These are phyloP conservation scores for Protonemura montana DNA, from an alignment of 2,888 invertebrate genomes.

Conservation along the genomic window DNA sequence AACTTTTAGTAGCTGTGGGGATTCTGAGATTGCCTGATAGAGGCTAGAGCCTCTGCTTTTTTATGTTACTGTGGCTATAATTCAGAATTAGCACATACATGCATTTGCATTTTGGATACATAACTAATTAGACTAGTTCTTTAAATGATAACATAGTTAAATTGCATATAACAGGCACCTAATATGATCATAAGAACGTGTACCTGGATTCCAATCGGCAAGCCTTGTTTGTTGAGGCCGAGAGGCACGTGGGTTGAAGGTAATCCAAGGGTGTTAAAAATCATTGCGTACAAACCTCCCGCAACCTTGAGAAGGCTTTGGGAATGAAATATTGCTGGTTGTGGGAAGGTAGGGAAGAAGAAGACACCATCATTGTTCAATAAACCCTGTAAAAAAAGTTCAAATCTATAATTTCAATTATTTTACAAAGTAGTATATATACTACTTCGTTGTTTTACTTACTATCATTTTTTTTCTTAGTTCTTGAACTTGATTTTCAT, in stretches of 20 bases:
- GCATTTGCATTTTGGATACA: too few relatives aligned
- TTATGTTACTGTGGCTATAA: too few relatives aligned
- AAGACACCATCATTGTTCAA: slow-evolving; percentile 69
- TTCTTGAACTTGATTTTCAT: slow-evolving; percentile 55
- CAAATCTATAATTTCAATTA: neutral
- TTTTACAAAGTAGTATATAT: too few relatives aligned
- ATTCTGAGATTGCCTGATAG: too few relatives aligned
- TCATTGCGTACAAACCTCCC: slow-evolving; percentile 70
- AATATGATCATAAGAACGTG: neutral
- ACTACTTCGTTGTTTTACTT: slow-evolving; percentile 48
- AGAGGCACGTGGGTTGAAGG: slow-evolving; percentile 80
- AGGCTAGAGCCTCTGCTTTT: too few relatives aligned
- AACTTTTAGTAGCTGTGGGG: too few relatives aligned
- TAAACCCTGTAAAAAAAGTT: slow-evolving; percentile 56
- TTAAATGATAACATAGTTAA: too few relatives aligned
- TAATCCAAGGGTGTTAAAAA: slow-evolving; percentile 76
- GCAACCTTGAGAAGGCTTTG: slow-evolving; percentile 66
- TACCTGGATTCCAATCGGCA: slow-evolving; percentile 82
- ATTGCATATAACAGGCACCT: neutral
- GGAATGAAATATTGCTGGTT: slow-evolving; percentile 68
- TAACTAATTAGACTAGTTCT: too few relatives aligned
- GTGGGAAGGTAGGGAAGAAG: slow-evolving; percentile 68
- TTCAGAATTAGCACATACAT: too few relatives aligned
- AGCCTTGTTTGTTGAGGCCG: slow-evolving; percentile 67
- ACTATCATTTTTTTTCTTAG: slow-evolving; percentile 60